A percentile compares a stretch with the other conserved stretches of the same genome.
These are phyloP conservation scores for Mactromeris polynyma DNA, from an alignment of 2,888 invertebrate species.

Conservation along the genomic window DNA sequence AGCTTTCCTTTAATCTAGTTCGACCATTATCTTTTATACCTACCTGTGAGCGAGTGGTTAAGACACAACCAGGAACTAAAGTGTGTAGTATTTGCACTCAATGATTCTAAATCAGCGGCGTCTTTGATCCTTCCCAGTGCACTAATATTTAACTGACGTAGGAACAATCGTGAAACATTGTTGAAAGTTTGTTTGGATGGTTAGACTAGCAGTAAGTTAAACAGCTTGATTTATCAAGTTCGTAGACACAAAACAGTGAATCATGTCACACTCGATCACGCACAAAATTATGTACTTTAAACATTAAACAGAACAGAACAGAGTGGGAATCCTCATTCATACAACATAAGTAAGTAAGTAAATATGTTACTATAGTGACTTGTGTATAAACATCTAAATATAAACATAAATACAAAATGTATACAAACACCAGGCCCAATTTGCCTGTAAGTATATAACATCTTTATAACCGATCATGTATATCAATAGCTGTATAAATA, in stretches of 20 bases:
- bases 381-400: too few relatives aligned
- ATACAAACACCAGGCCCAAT: too few relatives aligned
- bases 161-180: not conserved
- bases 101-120: slow-evolving; percentile 29
- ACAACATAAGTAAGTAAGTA: too few relatives aligned
- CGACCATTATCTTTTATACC: slow-evolving; percentile 15
- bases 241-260: not conserved
- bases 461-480: too few relatives aligned
- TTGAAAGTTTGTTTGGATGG: not conserved
- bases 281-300: too few relatives aligned
- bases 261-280: too few relatives aligned
- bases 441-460: too few relatives aligned
- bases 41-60: slow-evolving; percentile 21
- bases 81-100: slow-evolving; percentile 26
- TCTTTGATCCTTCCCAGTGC: slow-evolving; percentile 27
- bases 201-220: not conserved
- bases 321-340: too few relatives aligned
- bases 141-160: not conserved
- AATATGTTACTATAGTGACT: too few relatives aligned
- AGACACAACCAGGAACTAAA: slow-evolving; percentile 23
- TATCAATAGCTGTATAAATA: too few relatives aligned
- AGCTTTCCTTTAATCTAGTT: slow-evolving; percentile 26
- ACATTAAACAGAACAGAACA: too few relatives aligned
- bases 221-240: not conserved
- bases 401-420: too few relatives aligned